A percentile compares a stretch with the other conserved stretches of the same genome.
Conservation (phyloP, 1,140 invertebrate species). For the Riptortus pedestris region DNA sequence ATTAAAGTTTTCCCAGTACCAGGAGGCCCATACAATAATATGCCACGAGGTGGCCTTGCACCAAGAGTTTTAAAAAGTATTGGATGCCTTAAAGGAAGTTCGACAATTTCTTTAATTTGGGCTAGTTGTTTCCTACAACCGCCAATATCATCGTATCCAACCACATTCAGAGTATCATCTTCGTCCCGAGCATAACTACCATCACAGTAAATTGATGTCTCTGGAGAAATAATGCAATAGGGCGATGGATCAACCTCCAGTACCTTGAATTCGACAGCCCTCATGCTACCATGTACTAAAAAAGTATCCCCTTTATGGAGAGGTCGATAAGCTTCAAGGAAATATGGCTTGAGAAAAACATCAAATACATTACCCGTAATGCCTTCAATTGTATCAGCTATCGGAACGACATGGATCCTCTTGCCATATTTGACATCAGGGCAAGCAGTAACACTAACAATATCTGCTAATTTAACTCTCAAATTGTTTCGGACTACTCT, state of each 20-base stretch:
- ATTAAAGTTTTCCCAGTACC: slow-evolving; percentile 96
- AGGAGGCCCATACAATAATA: slow-evolving; percentile 94
- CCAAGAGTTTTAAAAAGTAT: slow-evolving; percentile 95
- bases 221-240: slow-evolving; percentile 97
- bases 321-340: slow-evolving; percentile 96
- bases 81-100: slow-evolving; percentile 93
- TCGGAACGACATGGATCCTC: slow-evolving; percentile 93
- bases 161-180: slow-evolving; percentile 93
- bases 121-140: slow-evolving; percentile 96
- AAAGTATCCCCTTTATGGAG: slow-evolving; percentile 98
- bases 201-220: slow-evolving; percentile 98
- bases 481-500: slow-evolving; percentile 94
- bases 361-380: slow-evolving; percentile 96
- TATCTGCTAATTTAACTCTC: slow-evolving; percentile 88
- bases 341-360: slow-evolving; percentile 98
- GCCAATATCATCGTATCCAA: slow-evolving; percentile 99
- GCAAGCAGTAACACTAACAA: slow-evolving; percentile 88
- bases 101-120: too few species aligned
- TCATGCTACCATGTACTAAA: slow-evolving; percentile 93
- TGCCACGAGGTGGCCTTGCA: slow-evolving; percentile 91
- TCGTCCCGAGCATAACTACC: slow-evolving; percentile 98
- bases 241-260: slow-evolving; percentile 95
- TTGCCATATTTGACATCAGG: slow-evolving; percentile 98
- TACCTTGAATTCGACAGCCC: slow-evolving; percentile 98
- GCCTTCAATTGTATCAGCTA: slow-evolving; percentile 98